phyloP scores from a whole-genome alignment of 2,797 vertebrate genomes.

The Microctenopoma stevenorrisi region DNA sequence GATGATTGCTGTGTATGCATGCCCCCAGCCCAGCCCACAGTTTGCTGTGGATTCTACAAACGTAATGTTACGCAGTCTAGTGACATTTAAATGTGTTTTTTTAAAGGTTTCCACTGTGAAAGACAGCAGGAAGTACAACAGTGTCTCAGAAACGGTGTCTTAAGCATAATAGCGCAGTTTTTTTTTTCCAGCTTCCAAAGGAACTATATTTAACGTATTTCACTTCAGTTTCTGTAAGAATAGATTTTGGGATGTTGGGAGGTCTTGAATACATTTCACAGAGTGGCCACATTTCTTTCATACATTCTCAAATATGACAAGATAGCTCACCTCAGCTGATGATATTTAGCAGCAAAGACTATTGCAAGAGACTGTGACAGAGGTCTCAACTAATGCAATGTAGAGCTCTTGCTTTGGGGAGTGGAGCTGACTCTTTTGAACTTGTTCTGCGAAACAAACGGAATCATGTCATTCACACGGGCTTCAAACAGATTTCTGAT shows the following conservation, averaged over 20 bases:
- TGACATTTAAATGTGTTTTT: constrained; percentile 21
- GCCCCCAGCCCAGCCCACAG: constrained; percentile 17
- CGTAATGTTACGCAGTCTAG: constrained; percentile 20
- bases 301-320: constrained; percentile 16
- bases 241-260: constrained; percentile 14
- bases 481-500: too few relatives aligned
- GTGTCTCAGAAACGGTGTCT: constrained; percentile 3
- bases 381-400: not conserved
- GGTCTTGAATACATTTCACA: not conserved
- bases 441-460: too few relatives aligned
- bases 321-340: constrained; percentile 10
- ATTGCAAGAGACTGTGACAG: not conserved
- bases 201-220: constrained; percentile 29
- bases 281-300: constrained; percentile 5
- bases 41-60: constrained; percentile 21
- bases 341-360: constrained; percentile 4
- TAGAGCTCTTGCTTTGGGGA: not conserved
- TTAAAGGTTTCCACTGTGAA: not conserved
- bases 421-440: too few relatives aligned
- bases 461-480: too few relatives aligned
- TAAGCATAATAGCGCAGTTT: not conserved
- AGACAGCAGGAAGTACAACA: constrained; percentile 10
- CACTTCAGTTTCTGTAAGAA: constrained; percentile 47
- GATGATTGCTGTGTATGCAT: constrained; percentile 7
- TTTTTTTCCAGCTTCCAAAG: constrained; percentile 1